These are phyloP conservation scores for Caenorhabditis elegans DNA, from an alignment of 1,140 invertebrate species.

Conservation along the genomic window DNA sequence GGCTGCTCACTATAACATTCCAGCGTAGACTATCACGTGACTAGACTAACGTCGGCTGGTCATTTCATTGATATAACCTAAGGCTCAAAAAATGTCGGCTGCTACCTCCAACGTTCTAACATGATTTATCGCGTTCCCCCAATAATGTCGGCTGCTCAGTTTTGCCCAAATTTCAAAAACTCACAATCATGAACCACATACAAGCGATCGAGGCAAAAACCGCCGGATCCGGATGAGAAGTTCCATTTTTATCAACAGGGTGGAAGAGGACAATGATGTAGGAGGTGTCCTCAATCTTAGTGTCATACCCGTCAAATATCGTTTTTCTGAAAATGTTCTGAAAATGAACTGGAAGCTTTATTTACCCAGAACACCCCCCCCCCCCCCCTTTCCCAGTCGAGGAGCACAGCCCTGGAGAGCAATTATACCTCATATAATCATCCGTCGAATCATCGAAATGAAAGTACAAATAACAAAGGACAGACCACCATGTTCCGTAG, in stretches of 20 bases:
- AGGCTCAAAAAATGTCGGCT: too few species aligned
- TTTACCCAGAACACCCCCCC: too few species aligned
- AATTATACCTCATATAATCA: not conserved
- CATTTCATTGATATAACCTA: too few species aligned
- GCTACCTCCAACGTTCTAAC: too few species aligned
- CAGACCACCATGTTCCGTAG: not conserved
- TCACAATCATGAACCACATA: conserved; percentile 1
- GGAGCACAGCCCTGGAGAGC: too few species aligned
- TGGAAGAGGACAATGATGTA: not conserved
- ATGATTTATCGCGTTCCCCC: too few species aligned
- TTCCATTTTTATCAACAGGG: not conserved
- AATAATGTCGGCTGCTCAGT: too few species aligned
- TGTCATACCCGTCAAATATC: not conserved
- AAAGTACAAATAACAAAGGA: not conserved
- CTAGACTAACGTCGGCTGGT: too few species aligned
- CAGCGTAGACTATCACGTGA: too few species aligned
- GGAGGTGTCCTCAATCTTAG: not conserved
- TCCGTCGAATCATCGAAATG: not conserved
- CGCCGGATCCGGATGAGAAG: not conserved
- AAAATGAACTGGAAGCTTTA: too few species aligned
- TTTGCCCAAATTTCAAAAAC: not conserved
- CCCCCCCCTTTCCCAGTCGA: too few species aligned
- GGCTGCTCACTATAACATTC: too few species aligned
- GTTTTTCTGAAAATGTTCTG: not conserved
- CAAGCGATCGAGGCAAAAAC: not conserved